Conservation (phyloP, 2,797 vertebrate genomes). For the Phoeniculus purpureus region DNA sequence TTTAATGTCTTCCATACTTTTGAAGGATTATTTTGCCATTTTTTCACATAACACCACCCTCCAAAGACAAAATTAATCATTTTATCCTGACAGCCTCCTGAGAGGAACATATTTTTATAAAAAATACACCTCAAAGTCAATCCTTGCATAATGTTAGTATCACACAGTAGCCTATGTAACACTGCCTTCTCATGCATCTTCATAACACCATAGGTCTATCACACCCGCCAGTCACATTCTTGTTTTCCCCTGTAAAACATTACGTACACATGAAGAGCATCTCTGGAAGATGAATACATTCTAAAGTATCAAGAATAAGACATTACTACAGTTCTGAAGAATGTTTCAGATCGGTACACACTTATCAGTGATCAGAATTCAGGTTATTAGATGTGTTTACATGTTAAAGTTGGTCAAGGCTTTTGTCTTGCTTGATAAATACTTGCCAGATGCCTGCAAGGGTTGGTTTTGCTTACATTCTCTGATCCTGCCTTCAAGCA, state of each 20-base stretch:
- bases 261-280: neutral
- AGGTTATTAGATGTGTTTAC: constrained; percentile 18
- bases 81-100: neutral
- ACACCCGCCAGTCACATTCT: neutral
- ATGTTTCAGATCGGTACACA: neutral
- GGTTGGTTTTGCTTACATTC: constrained; percentile 1
- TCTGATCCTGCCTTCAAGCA: constrained; percentile 21
- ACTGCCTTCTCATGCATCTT: neutral
- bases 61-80: neutral
- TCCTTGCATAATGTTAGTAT: neutral
- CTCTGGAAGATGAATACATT: neutral
- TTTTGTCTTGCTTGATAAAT: constrained; percentile 6
- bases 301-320: neutral
- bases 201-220: neutral
- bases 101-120: neutral
- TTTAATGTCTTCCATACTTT: neutral
- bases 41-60: neutral
- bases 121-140: neutral
- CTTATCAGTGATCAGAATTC: neutral
- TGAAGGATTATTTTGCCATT: neutral
- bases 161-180: neutral
- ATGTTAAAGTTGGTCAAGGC: neutral
- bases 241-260: neutral
- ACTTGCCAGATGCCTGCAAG: neutral
- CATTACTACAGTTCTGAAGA: neutral